A percentile compares a stretch with the other conserved stretches of the same genome.
Conservation (phyloP, 2,797 vertebrate species). For the Poecile montanus region DNA sequence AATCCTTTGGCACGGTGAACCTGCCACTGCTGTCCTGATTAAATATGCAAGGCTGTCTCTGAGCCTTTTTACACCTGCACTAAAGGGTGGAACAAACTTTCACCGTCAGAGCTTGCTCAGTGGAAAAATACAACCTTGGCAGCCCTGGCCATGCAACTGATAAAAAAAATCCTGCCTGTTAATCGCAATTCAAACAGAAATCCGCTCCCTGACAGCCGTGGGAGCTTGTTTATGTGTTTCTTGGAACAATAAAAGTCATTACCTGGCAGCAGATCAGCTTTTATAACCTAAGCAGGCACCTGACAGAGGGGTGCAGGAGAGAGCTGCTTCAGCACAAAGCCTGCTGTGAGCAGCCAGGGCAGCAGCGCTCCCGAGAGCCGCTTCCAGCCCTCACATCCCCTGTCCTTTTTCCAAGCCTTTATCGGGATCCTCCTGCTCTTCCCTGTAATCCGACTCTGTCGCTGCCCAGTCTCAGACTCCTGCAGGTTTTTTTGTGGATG, state of each 20-base stretch:
- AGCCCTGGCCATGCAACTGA: constrained; percentile 3
- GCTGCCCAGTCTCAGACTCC: background rate
- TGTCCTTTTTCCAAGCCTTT: background rate
- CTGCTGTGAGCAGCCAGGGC: background rate
- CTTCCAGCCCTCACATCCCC: background rate
- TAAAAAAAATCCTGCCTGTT: constrained; percentile 49
- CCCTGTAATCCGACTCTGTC: background rate
- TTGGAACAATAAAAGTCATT: constrained; percentile 70
- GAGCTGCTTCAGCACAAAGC: constrained; percentile 52
- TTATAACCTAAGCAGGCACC: constrained; percentile 55
- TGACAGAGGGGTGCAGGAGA: constrained; percentile 28
- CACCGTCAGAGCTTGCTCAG: constrained; percentile 65
- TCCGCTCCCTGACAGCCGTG: constrained; percentile 14
- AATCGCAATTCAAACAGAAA: constrained; percentile 62
- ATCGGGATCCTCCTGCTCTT: background rate
- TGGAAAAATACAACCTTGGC: constrained; percentile 80
- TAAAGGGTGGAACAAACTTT: constrained; percentile 50
- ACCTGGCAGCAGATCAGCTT: constrained; percentile 61
- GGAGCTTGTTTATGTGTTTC: constrained; percentile 59
- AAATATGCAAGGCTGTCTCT: constrained; percentile 19
- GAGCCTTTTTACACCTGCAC: constrained; percentile 45
- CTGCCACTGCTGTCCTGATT: background rate
- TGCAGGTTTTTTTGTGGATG: background rate
- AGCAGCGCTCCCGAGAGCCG: background rate
- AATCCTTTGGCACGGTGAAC: background rate